These are phyloP conservation scores for Drosophila mimica DNA, from an alignment of 2,888 invertebrate genomes.

Conservation along the genomic window DNA sequence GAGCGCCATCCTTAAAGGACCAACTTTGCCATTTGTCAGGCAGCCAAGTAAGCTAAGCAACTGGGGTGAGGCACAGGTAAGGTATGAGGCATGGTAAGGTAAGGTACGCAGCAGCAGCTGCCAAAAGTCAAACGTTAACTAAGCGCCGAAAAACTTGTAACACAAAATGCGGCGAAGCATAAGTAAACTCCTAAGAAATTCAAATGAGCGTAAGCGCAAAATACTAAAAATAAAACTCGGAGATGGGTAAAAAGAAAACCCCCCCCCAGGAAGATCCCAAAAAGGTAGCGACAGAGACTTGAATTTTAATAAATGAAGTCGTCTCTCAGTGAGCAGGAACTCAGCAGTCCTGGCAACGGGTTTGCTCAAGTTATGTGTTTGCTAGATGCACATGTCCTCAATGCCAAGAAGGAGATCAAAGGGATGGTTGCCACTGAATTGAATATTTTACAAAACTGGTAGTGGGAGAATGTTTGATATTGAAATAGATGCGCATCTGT, in stretches of 20 bases:
- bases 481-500: not conserved
- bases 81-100: not conserved
- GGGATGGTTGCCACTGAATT: slow-evolving; percentile 19
- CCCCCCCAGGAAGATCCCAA: slow-evolving; percentile 11
- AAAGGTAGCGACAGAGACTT: slow-evolving; percentile 32
- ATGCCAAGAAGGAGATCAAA: slow-evolving; percentile 37
- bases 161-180: slow-evolving; percentile 74
- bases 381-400: slow-evolving; percentile 27
- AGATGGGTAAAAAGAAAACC: slow-evolving; percentile 7
- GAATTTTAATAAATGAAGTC: slow-evolving; percentile 76
- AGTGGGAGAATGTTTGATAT: not conserved
- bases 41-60: slow-evolving; percentile 15
- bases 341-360: slow-evolving; percentile 28
- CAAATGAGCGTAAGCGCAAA: slow-evolving; percentile 74
- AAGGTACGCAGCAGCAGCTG: slow-evolving; percentile 37
- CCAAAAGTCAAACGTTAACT: slow-evolving; percentile 77
- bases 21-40: slow-evolving; percentile 57
- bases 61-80: not conserved
- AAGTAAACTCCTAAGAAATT: slow-evolving; percentile 77
- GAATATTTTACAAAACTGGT: not conserved
- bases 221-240: slow-evolving; percentile 35
- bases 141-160: slow-evolving; percentile 77
- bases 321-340: slow-evolving; percentile 14
- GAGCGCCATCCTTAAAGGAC: slow-evolving; percentile 44
- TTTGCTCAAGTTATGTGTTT: slow-evolving; percentile 15